Base-by-base conservation (phyloP, 2,888 invertebrate genomes). In the Phortica magna region DNA sequence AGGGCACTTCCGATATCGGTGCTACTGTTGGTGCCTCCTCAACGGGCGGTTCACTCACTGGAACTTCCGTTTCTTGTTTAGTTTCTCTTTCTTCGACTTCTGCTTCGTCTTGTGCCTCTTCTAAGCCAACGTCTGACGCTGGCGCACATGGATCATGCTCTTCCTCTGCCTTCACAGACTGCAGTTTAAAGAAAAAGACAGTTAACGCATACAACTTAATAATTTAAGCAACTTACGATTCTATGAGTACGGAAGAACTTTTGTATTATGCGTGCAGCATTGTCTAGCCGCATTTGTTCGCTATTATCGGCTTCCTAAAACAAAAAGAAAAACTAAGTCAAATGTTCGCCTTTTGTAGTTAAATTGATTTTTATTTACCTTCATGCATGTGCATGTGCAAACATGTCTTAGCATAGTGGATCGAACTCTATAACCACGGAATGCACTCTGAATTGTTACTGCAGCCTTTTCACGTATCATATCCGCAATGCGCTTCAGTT, bases 401-500 rank as follows among this genome's bases (percentile, higher is more conserved):
- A 85, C 73, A 41, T 81, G 78, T 12, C 75, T 76, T 0, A 73
- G 71, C 22, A 87, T 57, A 57, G 79, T 78, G 57, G 67, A 39
- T 7, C 85, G 87, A 6, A 84, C 87, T 14, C 77, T 72, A 10
- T 79, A 87, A 0, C 87, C 89, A 0, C 88, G 82, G 77, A 78
- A 89, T 0, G 79, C 75, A 7, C 88, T 83, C 82, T 91, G 91
- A 48, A 91, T 90, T 70, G 75, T 82, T 9, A 79, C 82, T 6
- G 91, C 91, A 4, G 90, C 84, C n/a, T 82, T 65, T 14, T 81
- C 22, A 10, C 77, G 79, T 53, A 79, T 73, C n/a, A 76, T 55
- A 6, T 81, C 80, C n/a, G 84, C 79, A 6, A 83, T 76, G 1
- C 89, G 88, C 31, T 80, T 83, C 0, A 83, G 74, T 57, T 90